Evolutionary conservation across 2,888 invertebrate species (phyloP).

Genomic region (Petrolisthes manimaculis): DNA sequence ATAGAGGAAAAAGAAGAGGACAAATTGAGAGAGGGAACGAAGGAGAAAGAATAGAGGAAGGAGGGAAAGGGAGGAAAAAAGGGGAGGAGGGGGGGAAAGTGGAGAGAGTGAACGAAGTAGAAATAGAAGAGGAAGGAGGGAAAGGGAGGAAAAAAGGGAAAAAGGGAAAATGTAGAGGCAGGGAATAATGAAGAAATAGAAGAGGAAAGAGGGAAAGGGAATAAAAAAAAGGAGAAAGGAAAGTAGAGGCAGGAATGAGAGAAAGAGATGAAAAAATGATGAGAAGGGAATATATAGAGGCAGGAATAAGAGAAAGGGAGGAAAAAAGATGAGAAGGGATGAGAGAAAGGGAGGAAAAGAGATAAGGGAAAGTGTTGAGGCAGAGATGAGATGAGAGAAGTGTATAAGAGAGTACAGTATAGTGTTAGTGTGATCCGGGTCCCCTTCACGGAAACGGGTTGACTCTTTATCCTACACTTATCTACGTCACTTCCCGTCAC

Average conservation of each 20-base stretch:
- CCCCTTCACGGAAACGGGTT: not conserved
- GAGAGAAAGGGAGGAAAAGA: too few relatives aligned
- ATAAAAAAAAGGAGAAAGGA: not conserved
- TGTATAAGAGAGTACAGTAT: not conserved
- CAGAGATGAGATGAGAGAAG: not conserved
- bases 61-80: not conserved
- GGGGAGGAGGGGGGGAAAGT: not conserved
- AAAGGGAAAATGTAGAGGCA: not conserved
- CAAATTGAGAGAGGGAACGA: too few relatives aligned
- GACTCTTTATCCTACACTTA: constrained; percentile 5
- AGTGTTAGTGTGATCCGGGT: not conserved
- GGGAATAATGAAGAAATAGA: not conserved
- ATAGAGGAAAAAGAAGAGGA: too few relatives aligned
- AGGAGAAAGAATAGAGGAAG: not conserved
- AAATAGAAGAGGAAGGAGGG: not conserved
- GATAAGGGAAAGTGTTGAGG: not conserved
- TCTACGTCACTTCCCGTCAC: constrained; percentile 11
- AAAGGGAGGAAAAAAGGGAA: not conserved
- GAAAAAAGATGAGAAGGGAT: not conserved
- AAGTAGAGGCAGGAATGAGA: not conserved
- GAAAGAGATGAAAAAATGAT: not conserved
- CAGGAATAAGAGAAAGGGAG: not conserved
- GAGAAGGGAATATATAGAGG: not conserved
- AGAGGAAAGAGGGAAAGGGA: not conserved
- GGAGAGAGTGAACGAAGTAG: not conserved